Evolutionary conservation across 2,797 vertebrate species (phyloP), one percentile per base, ranked within the genome.

Genomic region (Sebastes reedi): DNA sequence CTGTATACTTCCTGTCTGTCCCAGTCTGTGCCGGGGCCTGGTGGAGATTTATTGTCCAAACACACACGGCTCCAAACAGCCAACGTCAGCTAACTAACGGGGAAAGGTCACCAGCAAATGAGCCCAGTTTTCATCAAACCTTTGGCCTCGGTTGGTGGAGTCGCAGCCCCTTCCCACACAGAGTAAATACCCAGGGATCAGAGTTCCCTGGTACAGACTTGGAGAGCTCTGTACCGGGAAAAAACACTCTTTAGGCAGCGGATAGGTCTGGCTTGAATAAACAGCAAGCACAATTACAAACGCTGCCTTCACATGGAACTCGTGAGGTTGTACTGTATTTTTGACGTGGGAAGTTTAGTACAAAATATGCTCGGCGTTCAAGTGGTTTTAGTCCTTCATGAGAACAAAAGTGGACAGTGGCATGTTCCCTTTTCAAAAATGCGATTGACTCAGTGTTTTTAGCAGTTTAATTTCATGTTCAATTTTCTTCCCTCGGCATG

Each of bases 1-100:
- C 92, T 81, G 77, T 94, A 95, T 91, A 95, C 93, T 95, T 96
- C 94, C 94, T 95, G 93, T 93, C 87, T 93, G 87, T 89, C 77
- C 79, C 85, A 72, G 81, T 86, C 90, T 88, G 83, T 78, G 79
- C 81, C 54, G 50, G 79, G 72, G 77, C 82, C 85, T 81, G 77
- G 72, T 81, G 52, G 83, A 92, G 90, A 96, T 95, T 94, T 94
- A 94, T 90, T 91, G 80, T 94, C 86, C 87, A 93, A 95, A 94
- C 89, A 91, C 85, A 91, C 88, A 74, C 81, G 29, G 78, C 74
- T 92, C 82, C 80, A 92, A 94, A 93, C 83, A 91, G 90, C 61
- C 54, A 78, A 75, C 60, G 58, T 86, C 76, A 75, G 87, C 84
- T 84, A 88, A 83, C 86, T 68, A 89, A 83, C 32, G 59, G 89